Evolutionary conservation across 30 jellyfish, hydroid and myxozoan genomes (phyloP).

Genomic region (Pseudorhiza aurosa): DNA sequence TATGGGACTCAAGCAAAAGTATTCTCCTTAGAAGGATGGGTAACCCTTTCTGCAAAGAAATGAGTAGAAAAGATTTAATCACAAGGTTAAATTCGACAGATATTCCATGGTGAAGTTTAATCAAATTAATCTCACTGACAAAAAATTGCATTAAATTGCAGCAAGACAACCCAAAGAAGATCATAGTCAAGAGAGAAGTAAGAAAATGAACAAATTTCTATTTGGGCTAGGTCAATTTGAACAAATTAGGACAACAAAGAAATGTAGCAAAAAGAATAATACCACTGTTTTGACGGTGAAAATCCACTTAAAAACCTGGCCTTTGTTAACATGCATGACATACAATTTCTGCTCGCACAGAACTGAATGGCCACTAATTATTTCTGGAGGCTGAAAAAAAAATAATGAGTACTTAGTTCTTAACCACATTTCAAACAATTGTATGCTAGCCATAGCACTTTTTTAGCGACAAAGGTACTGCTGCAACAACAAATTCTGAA

Average conservation of each 20-base stretch:
- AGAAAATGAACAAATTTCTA: too few relatives aligned
- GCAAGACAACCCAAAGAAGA: too few relatives aligned
- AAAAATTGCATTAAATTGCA: too few relatives aligned
- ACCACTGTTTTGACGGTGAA: conserved; percentile 48
- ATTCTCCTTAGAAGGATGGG: conserved; percentile 15
- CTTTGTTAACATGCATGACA: conserved; percentile 52
- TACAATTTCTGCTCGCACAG: conserved; percentile 61
- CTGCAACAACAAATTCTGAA: neutral
- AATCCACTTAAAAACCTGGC: conserved; percentile 52
- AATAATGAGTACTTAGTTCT: neutral
- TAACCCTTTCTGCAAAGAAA: neutral
- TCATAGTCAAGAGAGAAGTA: too few relatives aligned
- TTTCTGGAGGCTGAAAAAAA: conserved; percentile 44
- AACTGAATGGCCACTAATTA: conserved; percentile 73
- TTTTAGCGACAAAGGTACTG: neutral
- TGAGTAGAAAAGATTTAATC: neutral
- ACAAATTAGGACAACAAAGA: too few relatives aligned
- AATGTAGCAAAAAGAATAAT: neutral
- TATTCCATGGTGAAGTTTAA: too few relatives aligned
- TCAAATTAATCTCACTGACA: too few relatives aligned
- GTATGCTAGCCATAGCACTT: neutral
- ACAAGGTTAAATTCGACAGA: too few relatives aligned
- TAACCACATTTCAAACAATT: conserved; percentile 28
- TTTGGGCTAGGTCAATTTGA: too few relatives aligned
- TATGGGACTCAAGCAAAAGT: conserved; percentile 34